phyloP scores from a whole-genome alignment of 2,113 vertebrate genomes.

The Cololabis saira region DNA sequence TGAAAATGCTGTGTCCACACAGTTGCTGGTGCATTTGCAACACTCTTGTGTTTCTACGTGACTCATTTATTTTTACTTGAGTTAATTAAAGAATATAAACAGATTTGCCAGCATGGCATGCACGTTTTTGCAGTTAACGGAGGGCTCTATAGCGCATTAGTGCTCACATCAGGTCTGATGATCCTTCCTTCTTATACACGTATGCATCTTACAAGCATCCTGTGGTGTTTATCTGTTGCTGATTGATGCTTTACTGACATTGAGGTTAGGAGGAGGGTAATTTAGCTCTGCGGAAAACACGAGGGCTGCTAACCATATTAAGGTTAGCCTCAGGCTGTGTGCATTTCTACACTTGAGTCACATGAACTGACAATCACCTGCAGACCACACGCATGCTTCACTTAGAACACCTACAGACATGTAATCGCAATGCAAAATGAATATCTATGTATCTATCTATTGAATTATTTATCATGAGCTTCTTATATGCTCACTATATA shows the following conservation, averaged over 20 bases:
- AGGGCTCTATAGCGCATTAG: constrained; percentile 21
- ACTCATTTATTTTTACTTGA: constrained; percentile 40
- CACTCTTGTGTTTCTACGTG: constrained; percentile 21
- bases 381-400: constrained; percentile 48
- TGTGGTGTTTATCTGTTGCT: constrained; percentile 60
- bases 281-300: constrained; percentile 17
- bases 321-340: constrained; percentile 64
- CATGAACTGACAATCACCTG: constrained; percentile 62
- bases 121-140: constrained; percentile 32
- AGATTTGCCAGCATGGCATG: constrained; percentile 1
- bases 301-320: constrained; percentile 59
- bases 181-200: constrained; percentile 36
- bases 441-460: too few species aligned
- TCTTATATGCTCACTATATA: too few species aligned
- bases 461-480: too few species aligned
- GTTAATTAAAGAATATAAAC: neutral
- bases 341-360: constrained; percentile 42
- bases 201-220: constrained; percentile 65
- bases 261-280: constrained; percentile 55
- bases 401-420: constrained; percentile 8
- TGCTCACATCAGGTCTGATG: constrained; percentile 42
- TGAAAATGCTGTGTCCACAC: constrained; percentile 34
- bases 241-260: constrained; percentile 40
- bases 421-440: neutral
- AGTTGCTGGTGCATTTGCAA: constrained; percentile 21